Percentiles rank a stretch among this genome's conserved stretches.
These are phyloP conservation scores for Heterotis niloticus DNA, from an alignment of 2,113 vertebrate species.

Conservation along the genomic window DNA sequence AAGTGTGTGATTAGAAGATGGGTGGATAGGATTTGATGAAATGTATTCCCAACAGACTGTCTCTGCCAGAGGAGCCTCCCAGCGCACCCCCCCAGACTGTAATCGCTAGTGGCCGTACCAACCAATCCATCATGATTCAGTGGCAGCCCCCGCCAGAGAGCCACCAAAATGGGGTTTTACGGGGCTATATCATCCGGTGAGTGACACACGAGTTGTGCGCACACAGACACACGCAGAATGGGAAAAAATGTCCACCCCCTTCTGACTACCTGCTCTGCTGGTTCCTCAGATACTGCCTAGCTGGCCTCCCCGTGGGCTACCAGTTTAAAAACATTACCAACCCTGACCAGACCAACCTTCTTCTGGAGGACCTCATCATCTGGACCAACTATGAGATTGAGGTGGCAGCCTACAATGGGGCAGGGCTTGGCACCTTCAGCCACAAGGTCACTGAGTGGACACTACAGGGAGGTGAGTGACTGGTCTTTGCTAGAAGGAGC, in stretches of 20 bases:
- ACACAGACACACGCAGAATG: neutral
- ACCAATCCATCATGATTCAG: slow-evolving; percentile 98
- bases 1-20: neutral
- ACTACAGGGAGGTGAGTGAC: slow-evolving; percentile 81
- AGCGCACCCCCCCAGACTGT: slow-evolving; percentile 90
- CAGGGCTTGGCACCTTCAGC: slow-evolving; percentile 87
- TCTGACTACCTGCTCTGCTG: neutral
- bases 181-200: slow-evolving; percentile 93
- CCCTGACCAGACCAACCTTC: slow-evolving; percentile 82
- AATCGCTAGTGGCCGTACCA: slow-evolving; percentile 92
- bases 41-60: slow-evolving; percentile 63
- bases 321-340: slow-evolving; percentile 96
- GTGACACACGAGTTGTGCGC: slow-evolving; percentile 1
- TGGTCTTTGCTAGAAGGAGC: neutral
- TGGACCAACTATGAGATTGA: slow-evolving; percentile 99
- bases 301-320: slow-evolving; percentile 90
- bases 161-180: slow-evolving; percentile 91
- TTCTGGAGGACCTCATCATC: slow-evolving; percentile 96
- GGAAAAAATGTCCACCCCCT: too few species aligned
- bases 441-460: slow-evolving; percentile 96
- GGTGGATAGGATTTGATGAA: neutral
- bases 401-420: slow-evolving; percentile 92
- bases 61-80: slow-evolving; percentile 91
- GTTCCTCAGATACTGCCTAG: slow-evolving; percentile 84
- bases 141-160: slow-evolving; percentile 93